These are phyloP conservation scores for Antechinus flavipes DNA, from an alignment of 2,113 vertebrate genomes.

Conservation along the genomic window DNA sequence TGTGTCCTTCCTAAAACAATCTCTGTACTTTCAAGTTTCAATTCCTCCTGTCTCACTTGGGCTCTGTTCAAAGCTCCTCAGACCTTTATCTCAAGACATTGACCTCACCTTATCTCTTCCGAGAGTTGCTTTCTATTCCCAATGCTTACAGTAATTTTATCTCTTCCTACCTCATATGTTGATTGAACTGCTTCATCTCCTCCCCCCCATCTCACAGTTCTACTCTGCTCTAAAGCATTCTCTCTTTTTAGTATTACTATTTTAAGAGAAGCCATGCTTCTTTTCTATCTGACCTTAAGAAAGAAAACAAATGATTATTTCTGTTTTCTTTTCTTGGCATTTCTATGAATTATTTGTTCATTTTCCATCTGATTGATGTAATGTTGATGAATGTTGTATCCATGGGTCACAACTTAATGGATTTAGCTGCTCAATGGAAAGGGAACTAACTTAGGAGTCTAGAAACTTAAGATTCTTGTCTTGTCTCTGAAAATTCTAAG, in stretches of 20 bases:
- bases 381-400: background rate
- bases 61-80: background rate
- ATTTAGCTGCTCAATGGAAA: background rate
- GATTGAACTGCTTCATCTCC: background rate
- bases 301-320: background rate
- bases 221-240: background rate
- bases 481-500: background rate
- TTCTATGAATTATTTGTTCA: background rate
- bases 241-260: background rate
- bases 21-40: slow-evolving; percentile 5
- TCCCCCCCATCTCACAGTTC: background rate
- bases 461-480: background rate
- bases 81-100: background rate
- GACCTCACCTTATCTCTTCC: background rate
- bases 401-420: background rate
- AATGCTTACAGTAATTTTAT: background rate
- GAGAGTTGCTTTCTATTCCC: background rate
- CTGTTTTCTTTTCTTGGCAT: background rate
- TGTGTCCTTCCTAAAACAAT: background rate
- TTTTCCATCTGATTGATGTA: background rate
- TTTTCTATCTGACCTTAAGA: background rate
- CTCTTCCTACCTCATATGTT: background rate
- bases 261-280: background rate
- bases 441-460: background rate
- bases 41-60: background rate